A percentile compares a stretch with the other conserved stretches of the same genome.
These are phyloP conservation scores for Percopsis transmontana DNA, from an alignment of 2,113 vertebrate genomes.

Conservation along the genomic window DNA sequence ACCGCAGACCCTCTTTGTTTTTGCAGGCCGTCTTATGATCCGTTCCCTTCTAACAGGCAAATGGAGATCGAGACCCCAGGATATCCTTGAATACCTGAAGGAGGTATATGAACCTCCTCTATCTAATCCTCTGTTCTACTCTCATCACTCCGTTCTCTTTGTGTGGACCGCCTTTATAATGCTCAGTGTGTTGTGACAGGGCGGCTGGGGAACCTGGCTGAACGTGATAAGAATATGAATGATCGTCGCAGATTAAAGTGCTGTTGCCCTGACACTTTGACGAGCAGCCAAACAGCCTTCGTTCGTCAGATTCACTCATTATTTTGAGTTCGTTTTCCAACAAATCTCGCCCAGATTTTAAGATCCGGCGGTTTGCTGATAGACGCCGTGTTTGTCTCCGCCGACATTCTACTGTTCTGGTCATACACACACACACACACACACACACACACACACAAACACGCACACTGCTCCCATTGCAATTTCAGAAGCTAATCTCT, in stretches of 20 bases:
- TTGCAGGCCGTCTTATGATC: slow-evolving; percentile 37
- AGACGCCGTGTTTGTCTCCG: neutral
- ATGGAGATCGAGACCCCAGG: slow-evolving; percentile 63
- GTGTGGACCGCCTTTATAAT: slow-evolving; percentile 44
- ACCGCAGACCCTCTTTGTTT: slow-evolving; percentile 32
- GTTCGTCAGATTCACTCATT: neutral
- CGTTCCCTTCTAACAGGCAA: slow-evolving; percentile 44
- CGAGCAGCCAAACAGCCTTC: neutral
- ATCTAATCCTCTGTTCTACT: slow-evolving; percentile 25
- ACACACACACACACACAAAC: neutral
- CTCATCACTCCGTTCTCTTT: neutral
- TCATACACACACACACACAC: neutral
- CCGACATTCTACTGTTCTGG: neutral
- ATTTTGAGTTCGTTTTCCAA: neutral
- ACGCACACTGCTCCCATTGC: neutral
- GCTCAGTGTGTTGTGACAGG: slow-evolving; percentile 4
- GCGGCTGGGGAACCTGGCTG: slow-evolving; percentile 2
- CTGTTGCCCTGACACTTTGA: no score
- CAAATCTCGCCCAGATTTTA: no score
- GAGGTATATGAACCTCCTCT: slow-evolving; percentile 38
- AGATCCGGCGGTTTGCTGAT: no score
- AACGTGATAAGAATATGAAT: slow-evolving; percentile 45
- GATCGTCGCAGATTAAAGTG: neutral
- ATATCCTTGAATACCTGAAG: slow-evolving; percentile 47
- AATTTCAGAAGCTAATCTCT: slow-evolving; percentile 10